phyloP scores from a whole-genome alignment of 2,113 vertebrate genomes.

The Indri indri region DNA sequence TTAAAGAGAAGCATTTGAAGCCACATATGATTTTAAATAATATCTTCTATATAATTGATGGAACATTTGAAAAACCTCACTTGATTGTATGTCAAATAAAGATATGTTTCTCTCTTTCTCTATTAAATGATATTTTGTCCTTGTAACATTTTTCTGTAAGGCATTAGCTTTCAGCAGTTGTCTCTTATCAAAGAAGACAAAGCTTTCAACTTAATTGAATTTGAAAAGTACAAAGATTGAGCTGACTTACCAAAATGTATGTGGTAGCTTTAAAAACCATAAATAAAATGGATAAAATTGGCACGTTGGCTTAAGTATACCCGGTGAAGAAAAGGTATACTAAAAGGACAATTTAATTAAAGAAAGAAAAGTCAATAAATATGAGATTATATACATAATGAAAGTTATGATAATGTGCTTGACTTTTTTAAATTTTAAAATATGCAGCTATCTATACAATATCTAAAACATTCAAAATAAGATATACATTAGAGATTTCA shows the following conservation, averaged over 20 bases:
- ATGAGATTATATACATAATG: conserved; percentile 23
- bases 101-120: conserved; percentile 53
- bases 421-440: conserved; percentile 20
- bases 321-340: neutral
- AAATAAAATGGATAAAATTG: conserved; percentile 66
- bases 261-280: conserved; percentile 48
- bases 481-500: neutral
- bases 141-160: conserved; percentile 63
- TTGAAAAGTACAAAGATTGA: conserved; percentile 66
- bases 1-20: conserved; percentile 51
- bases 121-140: conserved; percentile 65
- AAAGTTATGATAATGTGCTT: conserved; percentile 32
- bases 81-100: conserved; percentile 60
- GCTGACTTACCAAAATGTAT: conserved; percentile 61
- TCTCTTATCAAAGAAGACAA: conserved; percentile 74
- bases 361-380: conserved; percentile 44
- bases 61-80: conserved; percentile 40
- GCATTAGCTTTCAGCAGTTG: conserved; percentile 67
- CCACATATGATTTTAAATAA: conserved; percentile 54
- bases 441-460: neutral
- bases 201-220: conserved; percentile 74
- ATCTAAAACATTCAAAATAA: neutral
- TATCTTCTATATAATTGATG: conserved; percentile 49
- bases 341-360: conserved; percentile 63
- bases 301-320: neutral